Evolutionary conservation across 2,113 vertebrate species (phyloP), one percentile per base, ranked within the genome.

Genomic region (Nerophis ophidion): DNA sequence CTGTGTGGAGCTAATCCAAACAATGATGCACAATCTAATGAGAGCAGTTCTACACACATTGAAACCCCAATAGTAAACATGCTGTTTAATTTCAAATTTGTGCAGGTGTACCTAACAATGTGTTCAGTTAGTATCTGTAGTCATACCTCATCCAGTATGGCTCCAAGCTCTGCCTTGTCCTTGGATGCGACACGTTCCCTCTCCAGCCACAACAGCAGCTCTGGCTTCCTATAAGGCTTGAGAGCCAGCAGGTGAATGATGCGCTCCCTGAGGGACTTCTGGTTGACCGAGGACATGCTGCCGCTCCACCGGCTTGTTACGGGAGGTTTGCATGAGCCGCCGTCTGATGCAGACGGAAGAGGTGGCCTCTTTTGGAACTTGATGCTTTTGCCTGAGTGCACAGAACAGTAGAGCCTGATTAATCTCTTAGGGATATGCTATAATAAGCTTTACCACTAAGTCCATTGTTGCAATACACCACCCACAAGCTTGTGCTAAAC

Each of bases 81-180:
- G 10, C 5, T 12, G 40, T 44, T 12, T 4, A 13, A 7, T 13
- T 51, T 51, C 2, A 5, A 51, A 26, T 26, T 26, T 14, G 48
- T 34, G 17, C 17, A 26, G 19, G 14, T 36, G 34, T 55, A 11
- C 53, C 52, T 55, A 17, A 55, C 17, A n/a, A 19, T 40, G n/a
- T 40, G 36, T 56, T 9, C 35, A 7, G 10, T 19, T 4, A 42
- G 16, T 14, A 19, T 12, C 6, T 13, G 36, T 16, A 10, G 10
- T 34, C 53, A 65, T 80, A 94, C 93, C 90, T 93, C 88, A 12
- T 89, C 90, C 52, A 90, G 80, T 5, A 78, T 60, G n/a, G 72
- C 46, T 7, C 82, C 80, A 48, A 92, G 75, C 63, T 86, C 86
- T 1, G 80, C 75, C 70, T 82, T 71, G 63, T 89, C 83, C 52